A percentile compares a stretch with the other conserved stretches of the same genome.
These are phyloP conservation scores for silkworm (Bombyx mori) DNA, from an alignment of 1,140 invertebrate species.

Conservation along the genomic window ASM3026992v2 NC_085124.1:8518001-8518500, in stretches of 20 bases:
- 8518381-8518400: slow-evolving; percentile 55
- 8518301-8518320: slow-evolving; percentile 40
- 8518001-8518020: slow-evolving; percentile 54
- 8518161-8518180: neutral
- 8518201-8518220: slow-evolving; percentile 29
- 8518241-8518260: slow-evolving; percentile 11
- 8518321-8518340: slow-evolving; percentile 41
- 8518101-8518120: slow-evolving; percentile 1
- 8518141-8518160: slow-evolving; percentile 3
- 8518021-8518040: slow-evolving; percentile 33
- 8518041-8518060: slow-evolving; percentile 12
- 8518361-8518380: slow-evolving; percentile 57
- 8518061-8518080: slow-evolving; percentile 7
- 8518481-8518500: too few species aligned
- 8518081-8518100: slow-evolving; percentile 8
- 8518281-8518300: slow-evolving; percentile 46
- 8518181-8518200: slow-evolving; percentile 1
- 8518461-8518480: slow-evolving; percentile 30
- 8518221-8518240: slow-evolving; percentile 24
- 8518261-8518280: slow-evolving; percentile 29
- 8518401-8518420: slow-evolving; percentile 43
- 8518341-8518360: slow-evolving; percentile 57
- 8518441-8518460: slow-evolving; percentile 53
- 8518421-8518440: slow-evolving; percentile 58
- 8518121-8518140: slow-evolving; percentile 3